Conservation (phyloP, 1,140 invertebrate species). For the Antheraea pernyi region DNA sequence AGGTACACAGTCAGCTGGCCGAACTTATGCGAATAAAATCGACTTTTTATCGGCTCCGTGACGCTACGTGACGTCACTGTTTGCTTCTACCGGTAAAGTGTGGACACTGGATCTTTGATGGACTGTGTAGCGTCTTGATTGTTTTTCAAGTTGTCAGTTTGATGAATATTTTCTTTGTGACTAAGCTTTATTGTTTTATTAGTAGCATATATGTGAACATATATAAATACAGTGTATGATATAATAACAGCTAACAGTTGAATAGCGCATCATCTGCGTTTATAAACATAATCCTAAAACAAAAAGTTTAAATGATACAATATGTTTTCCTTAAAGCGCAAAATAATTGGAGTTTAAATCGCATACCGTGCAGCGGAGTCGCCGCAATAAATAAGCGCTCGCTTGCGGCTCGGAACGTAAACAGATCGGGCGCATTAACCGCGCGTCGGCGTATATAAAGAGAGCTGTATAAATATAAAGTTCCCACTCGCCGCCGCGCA, state of each 20-base stretch:
- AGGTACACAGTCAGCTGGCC: constrained; percentile 73
- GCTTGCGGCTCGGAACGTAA: constrained; percentile 62
- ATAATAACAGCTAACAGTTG: neutral
- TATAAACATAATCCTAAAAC: constrained; percentile 3
- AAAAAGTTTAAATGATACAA: constrained; percentile 58
- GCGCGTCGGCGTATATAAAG: constrained; percentile 75
- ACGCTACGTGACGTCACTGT: constrained; percentile 77
- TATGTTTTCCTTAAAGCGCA: constrained; percentile 64
- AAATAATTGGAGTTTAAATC: constrained; percentile 78
- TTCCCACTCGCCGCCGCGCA: constrained; percentile 75
- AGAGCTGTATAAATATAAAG: constrained; percentile 78
- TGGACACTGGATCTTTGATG: constrained; percentile 50
- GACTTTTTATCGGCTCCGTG: constrained; percentile 75
- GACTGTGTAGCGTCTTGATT: constrained; percentile 35
- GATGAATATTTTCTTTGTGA: neutral
- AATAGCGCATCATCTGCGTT: constrained; percentile 15
- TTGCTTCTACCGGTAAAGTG: constrained; percentile 59
- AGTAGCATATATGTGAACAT: neutral
- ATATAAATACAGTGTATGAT: neutral
- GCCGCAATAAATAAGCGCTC: constrained; percentile 70
- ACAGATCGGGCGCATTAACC: constrained; percentile 78
- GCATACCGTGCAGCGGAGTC: constrained; percentile 55
- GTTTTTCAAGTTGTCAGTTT: constrained; percentile 1
- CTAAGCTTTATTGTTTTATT: neutral
- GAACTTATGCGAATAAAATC: constrained; percentile 77